Conservation (phyloP, 2,113 vertebrate genomes). For the Sitta europaea region DNA sequence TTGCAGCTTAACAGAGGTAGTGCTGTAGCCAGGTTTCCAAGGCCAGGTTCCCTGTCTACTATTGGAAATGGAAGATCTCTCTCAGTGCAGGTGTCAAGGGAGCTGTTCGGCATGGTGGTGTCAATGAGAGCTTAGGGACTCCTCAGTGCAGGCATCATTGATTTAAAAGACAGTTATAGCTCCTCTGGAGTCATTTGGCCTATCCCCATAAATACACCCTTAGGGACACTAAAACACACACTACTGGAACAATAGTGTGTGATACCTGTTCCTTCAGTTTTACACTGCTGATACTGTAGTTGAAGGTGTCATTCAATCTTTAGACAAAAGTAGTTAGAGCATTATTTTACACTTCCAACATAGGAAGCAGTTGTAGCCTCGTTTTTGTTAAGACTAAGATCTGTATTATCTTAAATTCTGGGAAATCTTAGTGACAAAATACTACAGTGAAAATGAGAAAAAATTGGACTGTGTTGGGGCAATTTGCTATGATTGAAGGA, state of each 20-base stretch:
- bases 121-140: background rate
- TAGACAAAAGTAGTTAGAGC: background rate
- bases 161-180: background rate
- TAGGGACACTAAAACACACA: background rate
- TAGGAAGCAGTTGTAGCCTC: background rate
- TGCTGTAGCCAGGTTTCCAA: background rate
- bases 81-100: background rate
- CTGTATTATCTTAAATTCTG: background rate
- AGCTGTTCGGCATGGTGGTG: background rate
- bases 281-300: background rate
- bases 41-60: background rate
- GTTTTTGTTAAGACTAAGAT: background rate
- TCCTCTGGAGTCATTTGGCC: background rate
- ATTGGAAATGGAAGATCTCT: background rate
- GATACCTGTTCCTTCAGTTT: background rate
- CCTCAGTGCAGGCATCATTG: background rate
- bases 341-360: background rate
- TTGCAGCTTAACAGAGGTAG: background rate
- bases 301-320: slow-evolving; percentile 11
- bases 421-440: background rate
- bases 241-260: background rate
- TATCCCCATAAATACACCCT: background rate
- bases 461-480: background rate
- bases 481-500: background rate
- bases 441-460: background rate